A percentile compares a stretch with the other conserved stretches of the same genome.
phyloP scores from a whole-genome alignment of 2,888 invertebrate species.

The Phoronis australis region DNA sequence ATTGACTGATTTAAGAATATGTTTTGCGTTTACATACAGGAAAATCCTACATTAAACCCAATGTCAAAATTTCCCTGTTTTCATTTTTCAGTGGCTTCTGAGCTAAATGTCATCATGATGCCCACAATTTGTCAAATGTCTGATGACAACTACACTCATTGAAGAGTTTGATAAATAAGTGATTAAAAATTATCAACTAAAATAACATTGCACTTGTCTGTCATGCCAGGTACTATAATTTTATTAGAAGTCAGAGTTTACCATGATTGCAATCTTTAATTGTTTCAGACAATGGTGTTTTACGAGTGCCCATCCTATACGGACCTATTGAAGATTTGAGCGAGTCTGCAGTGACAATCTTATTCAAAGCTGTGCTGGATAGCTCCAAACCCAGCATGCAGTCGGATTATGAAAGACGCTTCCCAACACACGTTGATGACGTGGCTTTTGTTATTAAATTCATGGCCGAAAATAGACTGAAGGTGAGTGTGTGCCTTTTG shows the following conservation, averaged over 20 bases:
- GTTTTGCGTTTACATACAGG: too few species aligned
- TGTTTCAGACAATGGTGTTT: constrained; percentile 50
- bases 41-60: too few species aligned
- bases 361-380: constrained; percentile 44
- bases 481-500: constrained; percentile 23
- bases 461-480: constrained; percentile 37
- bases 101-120: not conserved
- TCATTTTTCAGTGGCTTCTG: too few species aligned
- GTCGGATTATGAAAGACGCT: constrained; percentile 54
- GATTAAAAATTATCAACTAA: too few species aligned
- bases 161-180: too few species aligned
- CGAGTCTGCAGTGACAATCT: constrained; percentile 56
- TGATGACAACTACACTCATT: not conserved
- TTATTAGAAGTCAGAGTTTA: too few species aligned
- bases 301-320: constrained; percentile 57
- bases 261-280: not conserved
- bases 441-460: constrained; percentile 51
- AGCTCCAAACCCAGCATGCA: constrained; percentile 28
- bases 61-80: too few species aligned
- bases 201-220: too few species aligned
- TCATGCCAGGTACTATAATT: too few species aligned
- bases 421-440: constrained; percentile 55
- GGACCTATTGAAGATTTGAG: constrained; percentile 54
- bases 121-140: not conserved
- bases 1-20: too few species aligned